Base-by-base conservation (phyloP, 30 jellyfish, hydroid and myxozoan species). In the Aurelia aurita region DNA sequence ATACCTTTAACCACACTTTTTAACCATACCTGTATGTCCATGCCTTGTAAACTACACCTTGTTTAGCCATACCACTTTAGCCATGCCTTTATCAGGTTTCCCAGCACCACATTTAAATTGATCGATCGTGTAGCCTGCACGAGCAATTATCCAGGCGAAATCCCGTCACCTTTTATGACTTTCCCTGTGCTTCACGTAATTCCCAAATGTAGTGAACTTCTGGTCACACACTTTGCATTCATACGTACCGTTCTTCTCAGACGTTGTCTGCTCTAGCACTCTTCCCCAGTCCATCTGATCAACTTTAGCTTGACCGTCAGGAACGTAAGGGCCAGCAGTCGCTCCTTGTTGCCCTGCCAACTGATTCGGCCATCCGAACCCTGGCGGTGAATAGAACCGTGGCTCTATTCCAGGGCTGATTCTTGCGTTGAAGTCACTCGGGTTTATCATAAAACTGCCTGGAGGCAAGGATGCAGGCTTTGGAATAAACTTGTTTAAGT, bases 131-230 rank as follows among this genome's bases (percentile, higher is more conserved):
- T 39, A 39, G 9, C 51, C 51, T 9, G 51, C 51, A 8, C 51
- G 51, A 2, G 51, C 9, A 39, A 5, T 6, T 39, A 14, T 39
- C 51, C 16, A 39, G 1, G 9, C 51, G 9, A 39, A 6, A 39
- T 39, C 51, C 51, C 51, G 58, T 74, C 16, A 82, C 19, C 32
- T 46, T 55, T 66, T 58, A 57, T 82, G 91, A 35, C 73, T 58
- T 45, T 82, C 91, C 74, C 91, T 49, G 79, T 82, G 91, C 60
- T 82, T 82, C 51, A 82, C 61, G 39, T 43, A 82, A 35, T 55
- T 69, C 12, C 91, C 91, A 68, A 82, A 82, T 0, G 91, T 69
- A 49, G 55, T 22, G 58, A 82, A 82, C 26, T n/a, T 46, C 78
- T 55, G 59, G 27, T 66, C 72, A 72, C 91, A 82, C 20, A 82